Evolutionary conservation across 1,140 invertebrate genomes (phyloP).

Genomic region (Pinna nobilis): DNA sequence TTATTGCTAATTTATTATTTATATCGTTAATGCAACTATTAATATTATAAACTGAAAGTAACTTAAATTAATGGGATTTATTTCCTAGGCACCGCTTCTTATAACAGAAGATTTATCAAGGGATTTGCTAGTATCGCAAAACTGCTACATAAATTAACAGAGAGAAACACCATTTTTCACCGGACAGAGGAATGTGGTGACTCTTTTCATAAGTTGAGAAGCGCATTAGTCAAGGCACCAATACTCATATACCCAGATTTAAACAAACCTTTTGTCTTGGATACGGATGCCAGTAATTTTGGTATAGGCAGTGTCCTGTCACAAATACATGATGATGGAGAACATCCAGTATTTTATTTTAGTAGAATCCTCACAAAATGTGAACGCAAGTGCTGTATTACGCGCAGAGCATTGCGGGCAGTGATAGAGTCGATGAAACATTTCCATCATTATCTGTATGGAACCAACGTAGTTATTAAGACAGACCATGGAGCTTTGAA

Average conservation of each 20-base stretch:
- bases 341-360: constrained; percentile 43
- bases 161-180: not conserved
- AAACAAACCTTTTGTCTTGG: constrained; percentile 21
- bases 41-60: too few species aligned
- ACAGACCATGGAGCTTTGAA: too few species aligned
- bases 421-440: too few species aligned
- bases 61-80: too few species aligned
- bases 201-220: constrained; percentile 12
- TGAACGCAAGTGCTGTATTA: too few species aligned
- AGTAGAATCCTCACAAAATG: too few species aligned
- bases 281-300: constrained; percentile 28
- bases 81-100: constrained; percentile 63
- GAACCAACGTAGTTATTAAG: too few species aligned
- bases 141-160: constrained; percentile 34
- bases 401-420: too few species aligned
- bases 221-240: not conserved
- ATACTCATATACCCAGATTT: constrained; percentile 24
- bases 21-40: too few species aligned
- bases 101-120: constrained; percentile 61
- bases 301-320: constrained; percentile 60
- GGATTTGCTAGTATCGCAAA: constrained; percentile 20
- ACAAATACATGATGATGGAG: constrained; percentile 52
- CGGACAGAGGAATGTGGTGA: not conserved
- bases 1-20: too few species aligned
- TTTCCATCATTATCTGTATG: too few species aligned